A percentile compares a stretch with the other conserved stretches of the same genome.
phyloP scores from a whole-genome alignment of 2,797 vertebrate species.

The Ctenosaura bakeri region DNA sequence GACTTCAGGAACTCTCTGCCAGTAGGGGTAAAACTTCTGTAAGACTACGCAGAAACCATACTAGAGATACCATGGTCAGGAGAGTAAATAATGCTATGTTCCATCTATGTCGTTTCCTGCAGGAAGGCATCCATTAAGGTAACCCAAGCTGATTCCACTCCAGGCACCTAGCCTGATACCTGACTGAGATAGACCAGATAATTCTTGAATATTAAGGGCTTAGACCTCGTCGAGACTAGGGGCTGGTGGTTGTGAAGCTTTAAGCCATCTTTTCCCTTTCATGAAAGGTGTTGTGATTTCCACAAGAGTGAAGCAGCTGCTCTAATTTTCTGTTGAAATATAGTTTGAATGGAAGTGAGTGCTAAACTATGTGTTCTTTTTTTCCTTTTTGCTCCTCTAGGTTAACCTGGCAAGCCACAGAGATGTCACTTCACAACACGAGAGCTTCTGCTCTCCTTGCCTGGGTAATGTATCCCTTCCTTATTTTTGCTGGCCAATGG shows the following conservation, averaged over 20 bases:
- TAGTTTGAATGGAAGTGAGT: not conserved
- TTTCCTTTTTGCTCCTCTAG: conserved; percentile 11
- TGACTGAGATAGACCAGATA: not conserved
- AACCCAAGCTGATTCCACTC: not conserved
- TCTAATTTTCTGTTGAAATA: not conserved
- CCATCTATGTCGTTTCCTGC: not conserved
- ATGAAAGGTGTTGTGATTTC: not conserved
- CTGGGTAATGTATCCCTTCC: conserved; percentile 80
- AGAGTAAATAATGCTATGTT: too few relatives aligned
- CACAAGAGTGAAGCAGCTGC: too few relatives aligned
- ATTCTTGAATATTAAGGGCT: not conserved
- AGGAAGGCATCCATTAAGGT: not conserved
- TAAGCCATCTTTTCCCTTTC: not conserved
- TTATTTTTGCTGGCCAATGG: not conserved
- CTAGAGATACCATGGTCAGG: too few relatives aligned
- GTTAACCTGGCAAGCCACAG: conserved; percentile 55
- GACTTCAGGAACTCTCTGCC: too few relatives aligned
- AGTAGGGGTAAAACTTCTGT: too few relatives aligned
- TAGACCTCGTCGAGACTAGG: not conserved
- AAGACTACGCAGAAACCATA: too few relatives aligned
- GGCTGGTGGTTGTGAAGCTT: too few relatives aligned
- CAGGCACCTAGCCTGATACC: not conserved
- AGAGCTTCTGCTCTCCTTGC: conserved; percentile 80
- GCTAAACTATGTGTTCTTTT: conserved; percentile 25
- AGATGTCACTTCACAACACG: conserved; percentile 79